Conservation (phyloP, 2,797 vertebrate genomes). For the Zenarchopterus dispar region DNA sequence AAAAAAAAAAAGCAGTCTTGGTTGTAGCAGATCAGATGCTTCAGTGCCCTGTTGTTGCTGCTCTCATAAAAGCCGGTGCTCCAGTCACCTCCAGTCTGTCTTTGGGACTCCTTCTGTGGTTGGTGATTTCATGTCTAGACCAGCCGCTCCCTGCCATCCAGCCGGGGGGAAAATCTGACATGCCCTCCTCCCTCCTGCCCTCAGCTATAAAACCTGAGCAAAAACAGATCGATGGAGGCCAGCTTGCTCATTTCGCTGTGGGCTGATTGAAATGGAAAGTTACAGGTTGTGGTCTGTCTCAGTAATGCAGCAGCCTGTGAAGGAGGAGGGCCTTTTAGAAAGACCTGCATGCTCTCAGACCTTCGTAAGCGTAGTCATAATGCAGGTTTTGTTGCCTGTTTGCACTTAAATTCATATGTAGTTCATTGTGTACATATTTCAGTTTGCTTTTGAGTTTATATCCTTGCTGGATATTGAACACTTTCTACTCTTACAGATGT, state of each 20-base stretch:
- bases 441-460: too few species aligned
- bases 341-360: not conserved
- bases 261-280: conserved; percentile 36
- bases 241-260: conserved; percentile 6
- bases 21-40: not conserved
- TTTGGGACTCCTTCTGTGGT: conserved; percentile 46
- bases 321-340: not conserved
- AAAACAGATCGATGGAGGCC: conserved; percentile 43
- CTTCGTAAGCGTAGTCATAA: not conserved
- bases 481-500: too few species aligned
- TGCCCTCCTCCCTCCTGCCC: conserved; percentile 34
- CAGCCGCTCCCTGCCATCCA: conserved; percentile 55
- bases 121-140: conserved; percentile 73
- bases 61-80: not conserved
- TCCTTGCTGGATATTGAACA: too few species aligned
- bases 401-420: not conserved
- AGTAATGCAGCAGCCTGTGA: conserved; percentile 15
- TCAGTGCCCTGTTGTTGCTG: not conserved
- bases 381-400: not conserved
- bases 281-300: conserved; percentile 12
- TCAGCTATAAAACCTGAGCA: conserved; percentile 36
- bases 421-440: too few species aligned
- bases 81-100: conserved; percentile 14
- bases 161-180: conserved; percentile 61
- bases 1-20: not conserved